Evolutionary conservation across 2,888 invertebrate genomes (phyloP).

Genomic region (Nezara viridula): DNA sequence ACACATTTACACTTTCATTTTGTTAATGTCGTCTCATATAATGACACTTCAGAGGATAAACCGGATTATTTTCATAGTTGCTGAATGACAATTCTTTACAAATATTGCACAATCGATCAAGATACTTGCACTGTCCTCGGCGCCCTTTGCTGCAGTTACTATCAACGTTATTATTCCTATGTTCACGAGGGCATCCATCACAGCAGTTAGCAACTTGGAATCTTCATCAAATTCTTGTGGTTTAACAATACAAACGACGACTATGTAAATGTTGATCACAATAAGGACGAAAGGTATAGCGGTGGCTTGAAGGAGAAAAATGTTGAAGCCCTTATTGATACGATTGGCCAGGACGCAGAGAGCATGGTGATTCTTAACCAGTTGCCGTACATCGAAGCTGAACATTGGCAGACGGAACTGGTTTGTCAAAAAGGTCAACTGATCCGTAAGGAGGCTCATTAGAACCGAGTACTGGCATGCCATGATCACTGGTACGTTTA

Average conservation of each 20-base stretch:
- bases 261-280: slow-evolving; percentile 20
- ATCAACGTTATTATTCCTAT: neutral
- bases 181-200: neutral
- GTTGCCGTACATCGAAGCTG: neutral
- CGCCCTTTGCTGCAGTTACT: neutral
- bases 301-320: neutral
- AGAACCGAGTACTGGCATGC: neutral
- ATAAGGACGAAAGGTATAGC: neutral
- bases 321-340: neutral
- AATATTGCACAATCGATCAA: neutral
- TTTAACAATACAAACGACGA: neutral
- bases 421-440: neutral
- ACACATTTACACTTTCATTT: too few relatives aligned
- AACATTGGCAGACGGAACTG: neutral
- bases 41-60: too few relatives aligned
- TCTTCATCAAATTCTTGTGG: slow-evolving; percentile 4
- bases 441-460: neutral
- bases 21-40: too few relatives aligned
- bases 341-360: neutral
- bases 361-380: neutral
- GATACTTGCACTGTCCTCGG: neutral
- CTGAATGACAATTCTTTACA: neutral
- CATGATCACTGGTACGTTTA: slow-evolving; percentile 27
- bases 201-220: neutral
- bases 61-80: neutral